Evolutionary conservation across 1,140 invertebrate genomes (phyloP), one percentile per base, ranked within the genome.

Genomic region (Procambarus clarkii): DNA sequence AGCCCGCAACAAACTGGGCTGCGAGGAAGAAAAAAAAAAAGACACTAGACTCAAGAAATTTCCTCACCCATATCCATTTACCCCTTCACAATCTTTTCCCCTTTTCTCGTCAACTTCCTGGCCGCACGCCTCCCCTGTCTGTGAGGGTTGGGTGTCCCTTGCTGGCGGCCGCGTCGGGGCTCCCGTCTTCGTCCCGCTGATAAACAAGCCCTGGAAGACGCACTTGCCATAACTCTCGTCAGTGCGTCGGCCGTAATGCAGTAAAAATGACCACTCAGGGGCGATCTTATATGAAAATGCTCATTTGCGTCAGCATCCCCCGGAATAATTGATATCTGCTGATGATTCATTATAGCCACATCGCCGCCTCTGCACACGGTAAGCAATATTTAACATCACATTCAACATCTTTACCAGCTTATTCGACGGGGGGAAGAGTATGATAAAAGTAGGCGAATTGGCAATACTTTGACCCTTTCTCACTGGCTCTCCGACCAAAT

Each of bases 371-470:
- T 11, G 69, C 69, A 34, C 69, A 34, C 69, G 7, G n/a, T 74
- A 74, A 74, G 69, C 69, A 74, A 34, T 74, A 74, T 74, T 74
- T 74, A 74, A 34, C 69, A 74, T 74, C 69, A 74, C 69, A 74
- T 74, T 74, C 69, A 74, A 74, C 69, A 74, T 74, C 69, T 74
- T 74, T 74, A 74, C 69, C 69, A 74, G 69, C 69, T 74, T 34
- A 74, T 74, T 74, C 69, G 24, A 34, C 69, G 69, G n/a, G 2
- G 34, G 69, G 69, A 74, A 34, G 69, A 34, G 69, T 5, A 24
- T 74, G n/a, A 4, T n/a, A 34, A 24, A 74, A 9, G 60, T 21
- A 4, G n/a, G n/a, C n/a, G n/a, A 34, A 24, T 74, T 74, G 69
- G 69, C n/a, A 34, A 34, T 74, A 74, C n/a, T 74, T 74, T n/a